phyloP scores from a whole-genome alignment of 2,113 vertebrate species.

The Pontoporia blainvillei region DNA sequence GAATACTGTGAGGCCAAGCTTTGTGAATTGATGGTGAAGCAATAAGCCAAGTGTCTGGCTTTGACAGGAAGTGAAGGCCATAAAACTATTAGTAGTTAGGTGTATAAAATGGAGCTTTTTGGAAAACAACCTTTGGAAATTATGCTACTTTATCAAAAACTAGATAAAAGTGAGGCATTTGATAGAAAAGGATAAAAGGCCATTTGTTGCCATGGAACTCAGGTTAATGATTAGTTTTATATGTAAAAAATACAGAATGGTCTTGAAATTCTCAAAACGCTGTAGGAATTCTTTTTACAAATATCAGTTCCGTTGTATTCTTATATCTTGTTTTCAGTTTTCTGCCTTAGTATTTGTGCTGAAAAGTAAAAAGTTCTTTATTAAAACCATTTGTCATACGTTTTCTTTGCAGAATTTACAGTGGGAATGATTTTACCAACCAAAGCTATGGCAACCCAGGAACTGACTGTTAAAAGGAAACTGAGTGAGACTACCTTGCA shows the following conservation, averaged over 20 bases:
- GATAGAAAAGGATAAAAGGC: not conserved
- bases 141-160: not conserved
- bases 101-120: not conserved
- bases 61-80: not conserved
- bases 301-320: not conserved
- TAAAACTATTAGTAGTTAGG: not conserved
- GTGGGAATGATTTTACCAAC: constrained; percentile 81
- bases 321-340: not conserved
- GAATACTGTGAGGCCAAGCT: not conserved
- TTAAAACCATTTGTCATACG: not conserved
- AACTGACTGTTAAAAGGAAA: constrained; percentile 40
- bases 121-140: not conserved
- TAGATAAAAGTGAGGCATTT: not conserved
- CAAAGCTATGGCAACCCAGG: constrained; percentile 63
- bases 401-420: constrained; percentile 78
- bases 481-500: constrained; percentile 22
- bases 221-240: not conserved
- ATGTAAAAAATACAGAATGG: not conserved
- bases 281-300: not conserved
- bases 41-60: not conserved
- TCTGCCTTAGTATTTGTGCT: not conserved
- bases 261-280: constrained; percentile 25
- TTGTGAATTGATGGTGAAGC: not conserved
- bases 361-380: not conserved
- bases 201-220: not conserved